Conservation (phyloP, 2,888 invertebrate genomes). For the Tenthredo amoena region DNA sequence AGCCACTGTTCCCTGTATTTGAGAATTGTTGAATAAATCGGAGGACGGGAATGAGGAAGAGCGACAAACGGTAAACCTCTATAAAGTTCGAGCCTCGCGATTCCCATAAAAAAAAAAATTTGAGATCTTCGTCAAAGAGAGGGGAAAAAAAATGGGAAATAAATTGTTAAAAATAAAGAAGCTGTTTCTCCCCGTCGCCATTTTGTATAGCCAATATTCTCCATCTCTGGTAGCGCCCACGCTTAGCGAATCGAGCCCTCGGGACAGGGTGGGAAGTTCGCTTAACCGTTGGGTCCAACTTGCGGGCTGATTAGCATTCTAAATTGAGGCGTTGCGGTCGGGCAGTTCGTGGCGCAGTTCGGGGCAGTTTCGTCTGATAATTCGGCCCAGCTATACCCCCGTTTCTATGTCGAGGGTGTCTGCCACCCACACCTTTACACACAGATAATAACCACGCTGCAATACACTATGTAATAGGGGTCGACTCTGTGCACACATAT, state of each 20-base stretch:
- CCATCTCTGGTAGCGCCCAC: constrained; percentile 18
- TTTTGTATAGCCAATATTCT: constrained; percentile 2
- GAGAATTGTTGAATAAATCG: neutral
- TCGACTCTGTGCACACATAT: neutral
- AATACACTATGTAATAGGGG: neutral
- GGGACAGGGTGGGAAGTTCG: constrained; percentile 45
- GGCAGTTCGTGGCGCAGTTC: constrained; percentile 65
- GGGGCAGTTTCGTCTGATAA: constrained; percentile 70
- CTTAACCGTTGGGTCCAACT: constrained; percentile 49
- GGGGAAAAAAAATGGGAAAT: neutral
- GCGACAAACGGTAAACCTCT: neutral
- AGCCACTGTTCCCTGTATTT: neutral
- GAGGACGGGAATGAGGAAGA: neutral
- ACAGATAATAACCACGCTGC: constrained; percentile 57
- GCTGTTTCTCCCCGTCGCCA: neutral
- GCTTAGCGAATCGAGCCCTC: constrained; percentile 38
- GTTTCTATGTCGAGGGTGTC: constrained; percentile 36
- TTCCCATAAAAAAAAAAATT: neutral
- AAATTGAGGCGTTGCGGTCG: constrained; percentile 77
- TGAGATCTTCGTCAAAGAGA: neutral
- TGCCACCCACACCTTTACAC: neutral
- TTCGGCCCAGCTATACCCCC: constrained; percentile 64
- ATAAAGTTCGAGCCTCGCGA: neutral
- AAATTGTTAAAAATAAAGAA: neutral
- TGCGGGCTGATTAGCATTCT: constrained; percentile 76